Evolutionary conservation across 1,140 invertebrate genomes (phyloP), one percentile per base, ranked within the genome.

Genomic region (Philotrypesis tridentata): DNA sequence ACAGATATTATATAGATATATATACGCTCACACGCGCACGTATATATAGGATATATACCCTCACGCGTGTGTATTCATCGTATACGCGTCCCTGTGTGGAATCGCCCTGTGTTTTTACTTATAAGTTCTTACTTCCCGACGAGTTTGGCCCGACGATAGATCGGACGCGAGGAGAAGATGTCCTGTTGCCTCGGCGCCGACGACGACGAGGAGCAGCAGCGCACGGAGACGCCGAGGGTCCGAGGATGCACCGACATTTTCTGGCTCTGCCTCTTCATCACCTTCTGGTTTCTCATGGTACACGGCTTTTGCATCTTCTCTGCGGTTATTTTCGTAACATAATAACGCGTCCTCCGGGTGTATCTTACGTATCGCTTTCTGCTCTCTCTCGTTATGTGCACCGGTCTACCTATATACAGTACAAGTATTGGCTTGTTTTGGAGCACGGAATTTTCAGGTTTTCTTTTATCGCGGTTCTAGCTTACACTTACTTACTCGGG

Each of bases 201-300:
- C 27, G 90, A 92, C 63, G 79, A 84, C 55, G 90, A 91, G 43
- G 89, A 89, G 40, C 85, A 89, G 1, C 88, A 91, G 67, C 89
- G 90, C 82, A 85, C 86, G 5, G 89, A 89, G 81, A 87, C 90
- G 61, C 89, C 87, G 25, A 88, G 88, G n/a, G 90, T 92, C 7
- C 90, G 95, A 86, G 93, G 94, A 76, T 97, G 96, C 90, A 98
- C 97, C 4, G 97, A 98, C 92, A 94, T 97, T 21, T 93, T 97
- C 81, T 97, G 96, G 94, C 93, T 98, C 27, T 93, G 95, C 85
- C 90, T 97, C 84, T 98, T 97, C 88, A 93, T 97, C 79, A 87
- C 95, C 67, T 98, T 98, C 92, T 97, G 96, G 95, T 95, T 95
- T 89, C 92, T 97, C 83, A 96, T 98, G 97, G 97, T 98, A 93